Evolutionary conservation across 2,113 vertebrate genomes (phyloP).

Genomic region (Leptosomus discolor): DNA sequence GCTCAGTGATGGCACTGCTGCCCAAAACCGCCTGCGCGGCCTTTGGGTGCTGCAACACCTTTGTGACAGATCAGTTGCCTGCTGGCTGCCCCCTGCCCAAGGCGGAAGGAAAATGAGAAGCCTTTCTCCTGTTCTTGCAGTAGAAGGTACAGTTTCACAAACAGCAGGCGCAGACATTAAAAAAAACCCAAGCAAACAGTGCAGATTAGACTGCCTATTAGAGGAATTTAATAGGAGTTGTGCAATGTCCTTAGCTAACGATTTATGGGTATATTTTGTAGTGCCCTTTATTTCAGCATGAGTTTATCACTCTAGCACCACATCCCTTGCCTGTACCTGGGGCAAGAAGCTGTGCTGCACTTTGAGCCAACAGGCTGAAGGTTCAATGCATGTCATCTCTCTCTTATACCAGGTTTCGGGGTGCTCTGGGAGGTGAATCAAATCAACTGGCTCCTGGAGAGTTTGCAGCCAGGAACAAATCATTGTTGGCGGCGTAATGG

Average conservation of each 20-base stretch:
- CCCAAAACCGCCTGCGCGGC: rapidly evolving
- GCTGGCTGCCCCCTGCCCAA: background rate
- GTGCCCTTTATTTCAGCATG: background rate
- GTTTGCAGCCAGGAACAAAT: background rate
- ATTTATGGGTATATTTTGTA: background rate
- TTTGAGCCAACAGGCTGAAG: background rate
- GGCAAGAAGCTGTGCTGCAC: background rate
- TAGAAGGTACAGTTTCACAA: background rate
- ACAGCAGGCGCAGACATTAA: background rate
- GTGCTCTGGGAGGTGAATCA: background rate
- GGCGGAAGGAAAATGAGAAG: background rate
- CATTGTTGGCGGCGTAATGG: rapidly evolving
- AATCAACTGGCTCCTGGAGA: background rate
- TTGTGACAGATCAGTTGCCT: rapidly evolving
- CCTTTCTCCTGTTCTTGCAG: background rate
- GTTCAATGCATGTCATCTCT: rapidly evolving
- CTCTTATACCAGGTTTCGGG: background rate
- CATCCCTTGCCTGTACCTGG: background rate
- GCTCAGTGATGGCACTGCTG: background rate
- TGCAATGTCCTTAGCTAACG: background rate
- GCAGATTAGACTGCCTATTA: background rate
- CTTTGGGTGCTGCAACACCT: background rate
- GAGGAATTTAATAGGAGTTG: background rate
- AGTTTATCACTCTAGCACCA: background rate
- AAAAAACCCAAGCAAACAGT: background rate